These are phyloP conservation scores for Meandrina meandrites DNA, from an alignment of 92 coral and sea anemone species.

Conservation along the genomic window DNA sequence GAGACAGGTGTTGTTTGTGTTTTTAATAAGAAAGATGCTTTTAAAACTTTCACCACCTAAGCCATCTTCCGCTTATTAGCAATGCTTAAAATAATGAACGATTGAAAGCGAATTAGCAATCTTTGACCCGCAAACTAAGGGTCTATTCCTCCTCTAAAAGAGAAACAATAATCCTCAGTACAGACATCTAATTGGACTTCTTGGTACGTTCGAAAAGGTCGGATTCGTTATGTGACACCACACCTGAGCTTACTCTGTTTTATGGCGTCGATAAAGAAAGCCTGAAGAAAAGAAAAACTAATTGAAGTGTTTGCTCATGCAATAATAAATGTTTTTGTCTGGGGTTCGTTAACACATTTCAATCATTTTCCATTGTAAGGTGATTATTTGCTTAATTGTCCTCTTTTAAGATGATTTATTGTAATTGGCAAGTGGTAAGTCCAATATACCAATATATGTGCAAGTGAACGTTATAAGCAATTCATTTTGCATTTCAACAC, in stretches of 20 bases:
- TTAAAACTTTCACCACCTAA: constrained; percentile 3
- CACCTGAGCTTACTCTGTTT: background rate
- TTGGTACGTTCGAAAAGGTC: background rate
- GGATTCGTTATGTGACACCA: background rate
- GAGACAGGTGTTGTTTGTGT: background rate
- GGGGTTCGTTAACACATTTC: constrained; percentile 35
- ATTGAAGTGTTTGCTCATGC: constrained; percentile 17
- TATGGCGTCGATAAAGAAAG: background rate
- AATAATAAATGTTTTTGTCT: background rate
- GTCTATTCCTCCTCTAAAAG: background rate
- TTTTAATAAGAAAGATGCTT: constrained; percentile 10
- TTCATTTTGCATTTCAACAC: background rate
- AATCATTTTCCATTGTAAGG: background rate
- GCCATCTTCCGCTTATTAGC: background rate
- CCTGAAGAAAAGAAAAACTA: background rate
- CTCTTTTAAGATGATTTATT: constrained; percentile 5
- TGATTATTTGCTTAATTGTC: constrained; percentile 22
- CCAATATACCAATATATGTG: background rate
- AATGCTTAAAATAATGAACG: constrained; percentile 4
- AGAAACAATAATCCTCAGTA: background rate
- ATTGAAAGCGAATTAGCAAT: constrained; percentile 1
- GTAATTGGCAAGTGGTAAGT: constrained; percentile 16
- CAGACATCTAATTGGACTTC: background rate
- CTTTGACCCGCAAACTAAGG: background rate
- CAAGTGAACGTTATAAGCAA: background rate